Evolutionary conservation across 2,888 invertebrate genomes (phyloP), one percentile per base, ranked within the genome.

Genomic region (Palloptera scutellata): DNA sequence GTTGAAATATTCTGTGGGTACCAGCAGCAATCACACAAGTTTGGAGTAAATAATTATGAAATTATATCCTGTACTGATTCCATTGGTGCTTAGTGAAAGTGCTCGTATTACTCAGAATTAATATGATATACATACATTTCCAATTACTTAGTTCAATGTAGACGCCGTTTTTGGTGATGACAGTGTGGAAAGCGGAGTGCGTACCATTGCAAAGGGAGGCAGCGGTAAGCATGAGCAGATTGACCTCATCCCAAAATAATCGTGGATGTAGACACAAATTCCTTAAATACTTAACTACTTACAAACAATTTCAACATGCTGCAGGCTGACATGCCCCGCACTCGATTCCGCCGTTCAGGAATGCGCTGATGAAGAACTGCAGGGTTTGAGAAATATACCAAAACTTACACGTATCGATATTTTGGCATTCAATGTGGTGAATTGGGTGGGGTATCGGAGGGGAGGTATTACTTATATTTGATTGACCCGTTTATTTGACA

Each of bases 391-490:
- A 13, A 54, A 8, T 1, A 52, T 67, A 5, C 61, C 66, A 0
- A 61, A 55, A 0, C 73, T 75, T 8, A 77, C 55, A 6, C 66
- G 71, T 15, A 63, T 17, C 20, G 75, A 78, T 41, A 69, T 45
- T 11, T 73, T 78, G 13, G 52, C 72, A 10, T 74, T 78, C n/a
- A 78, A 76, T 63, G 73, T 72, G 74, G 78, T 78, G 65, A 73
- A n/a, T n/a, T n/a, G n/a, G n/a, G n/a, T n/a, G n/a, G n/a, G n/a
- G 77, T 61, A 12, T 1, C 1, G 9, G 48, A 15, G 5, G 15
- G 30, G 30, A 2, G 30, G 30, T 30, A 30, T 30, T 30, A 4
- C 30, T 30, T 2, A 30, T 4, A 30, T 6, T 2, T 4, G 6
- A 30, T 30, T 30, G n/a, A n/a, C n/a, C n/a, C n/a, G n/a, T n/a